Base-by-base conservation (phyloP, 2,797 vertebrate genomes). In the Megalops cyprinoides region DNA sequence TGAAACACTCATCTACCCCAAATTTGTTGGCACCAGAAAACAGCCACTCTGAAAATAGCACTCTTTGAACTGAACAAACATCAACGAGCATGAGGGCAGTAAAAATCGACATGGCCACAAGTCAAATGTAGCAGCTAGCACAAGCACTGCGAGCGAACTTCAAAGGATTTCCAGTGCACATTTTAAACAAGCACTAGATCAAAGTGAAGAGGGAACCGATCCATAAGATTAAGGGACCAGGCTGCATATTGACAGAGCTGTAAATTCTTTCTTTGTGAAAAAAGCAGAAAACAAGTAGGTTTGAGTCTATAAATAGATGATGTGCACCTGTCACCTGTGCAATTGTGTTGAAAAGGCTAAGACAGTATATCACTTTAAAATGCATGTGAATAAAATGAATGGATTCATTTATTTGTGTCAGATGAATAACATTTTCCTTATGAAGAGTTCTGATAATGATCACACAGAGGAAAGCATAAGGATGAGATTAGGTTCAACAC, bases 141-240 rank as follows among this genome's bases (percentile, higher is more conserved):
- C 44, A 48, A n/a, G 31, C 74, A 62, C 42, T 28, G 74, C 39
- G 60, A 55, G 77, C 46, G 8, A 42, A 77, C 74, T 77, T 83
- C 82, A 80, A 83, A 79, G 31, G 49, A 20, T 15, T 74, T 55
- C 20, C 71, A 69, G 44, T 23, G 60, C 65, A 4, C 9, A n/a
- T 53, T 79, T 69, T 23, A 46, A 79, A 39, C 73, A 23, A 76
- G 78, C 28, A 25, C 23, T 31, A 48, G 78, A 83, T 83, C 82
- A 80, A 83, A 80, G 73, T 31, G n/a, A 51, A 48, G 42, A 49
- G 73, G 44, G 37, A 28, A 49, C 23, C 46, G 74, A 75, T 79
- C 62, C 71, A 51, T 51, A 25, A 69, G 78, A 48, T 82, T 71
- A 76, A 67, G 79, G 14, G 55, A 83, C 74, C 18, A 42, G 48